Evolutionary conservation across 2,888 invertebrate genomes (phyloP), one percentile per base, ranked within the genome.

Genomic region (Diogma glabrata): DNA sequence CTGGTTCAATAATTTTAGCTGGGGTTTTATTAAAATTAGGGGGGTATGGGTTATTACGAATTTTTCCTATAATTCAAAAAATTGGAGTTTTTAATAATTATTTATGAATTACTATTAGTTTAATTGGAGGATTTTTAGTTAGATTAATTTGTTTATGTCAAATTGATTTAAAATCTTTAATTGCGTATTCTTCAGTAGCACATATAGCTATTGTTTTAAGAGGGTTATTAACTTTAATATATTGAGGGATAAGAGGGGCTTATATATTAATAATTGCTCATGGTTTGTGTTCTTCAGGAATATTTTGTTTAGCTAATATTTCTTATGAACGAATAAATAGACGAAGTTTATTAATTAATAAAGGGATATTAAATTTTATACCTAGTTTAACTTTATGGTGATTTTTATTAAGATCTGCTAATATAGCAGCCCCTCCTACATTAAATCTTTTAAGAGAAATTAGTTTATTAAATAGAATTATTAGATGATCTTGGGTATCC

Each of bases 1-100:
- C 78, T 3, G 83, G 84, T 0, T 84, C 83, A 3, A 84, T 84
- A 70, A 78, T 84, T 76, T 78, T 84, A 69, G 84, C 83, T 1
- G 82, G 80, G 0, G 70, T 84, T 67, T 75, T 84, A 61, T 73
- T 86, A 69, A 84, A 85, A 64, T 74, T 84, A 70, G 84, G 84
- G 0, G 80, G 81, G 0, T 84, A 82, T 72, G 83, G 83, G 0
- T 58, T 84, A 60, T 65, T 81, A 53, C 82, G 82, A 1, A 57
- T 77, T 59, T 64, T 77, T 64, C 57, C 62, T 57, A 61, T 78
- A 67, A 67, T 77, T 61, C 64, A 71, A 50, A 60, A 63, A 57
- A 60, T 75, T 63, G 69, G 67, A 52, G 56, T 74, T 58, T 72
- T 70, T 57, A 70, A 72, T 64, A 75, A 73, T 72, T 69, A 67